Percentiles rank a stretch among this genome's conserved stretches.
phyloP scores from a whole-genome alignment of 2,888 invertebrate species.

The Diploptera punctata region DNA sequence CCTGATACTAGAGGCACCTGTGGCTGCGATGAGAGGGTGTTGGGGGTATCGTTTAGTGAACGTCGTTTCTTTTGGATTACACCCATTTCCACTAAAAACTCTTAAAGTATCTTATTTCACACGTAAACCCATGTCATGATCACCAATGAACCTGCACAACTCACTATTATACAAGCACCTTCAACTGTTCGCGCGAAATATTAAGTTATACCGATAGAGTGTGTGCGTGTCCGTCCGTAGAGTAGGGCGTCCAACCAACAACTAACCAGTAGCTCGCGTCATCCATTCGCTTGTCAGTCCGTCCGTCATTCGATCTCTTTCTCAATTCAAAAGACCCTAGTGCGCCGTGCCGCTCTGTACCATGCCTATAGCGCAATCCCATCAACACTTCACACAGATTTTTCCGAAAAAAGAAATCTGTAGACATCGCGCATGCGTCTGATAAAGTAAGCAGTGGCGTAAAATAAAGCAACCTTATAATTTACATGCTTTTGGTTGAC shows the following conservation, averaged over 20 bases:
- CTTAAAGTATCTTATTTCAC: not conserved
- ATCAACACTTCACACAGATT: conserved; percentile 7
- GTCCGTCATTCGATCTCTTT: not conserved
- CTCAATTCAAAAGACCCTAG: not conserved
- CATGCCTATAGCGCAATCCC: not conserved
- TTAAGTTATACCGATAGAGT: too few relatives aligned
- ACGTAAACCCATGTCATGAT: not conserved
- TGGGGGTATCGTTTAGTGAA: not conserved
- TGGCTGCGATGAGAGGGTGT: not conserved
- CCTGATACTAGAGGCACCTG: not conserved
- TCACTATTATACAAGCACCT: too few relatives aligned
- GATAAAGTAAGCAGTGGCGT: too few relatives aligned
- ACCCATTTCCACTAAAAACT: not conserved
- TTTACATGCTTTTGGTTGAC: too few relatives aligned
- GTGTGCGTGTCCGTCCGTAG: not conserved
- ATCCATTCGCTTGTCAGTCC: too few relatives aligned
- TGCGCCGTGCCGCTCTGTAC: not conserved
- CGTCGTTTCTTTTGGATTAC: not conserved
- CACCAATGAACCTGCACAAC: too few relatives aligned
- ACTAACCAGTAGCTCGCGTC: conserved; percentile 4
- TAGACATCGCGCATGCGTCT: conserved; percentile 5
- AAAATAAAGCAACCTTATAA: too few relatives aligned
- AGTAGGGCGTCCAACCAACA: not conserved
- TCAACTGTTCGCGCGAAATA: too few relatives aligned
- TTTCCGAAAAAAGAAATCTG: not conserved